These are phyloP conservation scores for Hymenochirus boettgeri DNA, from an alignment of 2,113 vertebrate genomes.

Conservation along the genomic window DNA sequence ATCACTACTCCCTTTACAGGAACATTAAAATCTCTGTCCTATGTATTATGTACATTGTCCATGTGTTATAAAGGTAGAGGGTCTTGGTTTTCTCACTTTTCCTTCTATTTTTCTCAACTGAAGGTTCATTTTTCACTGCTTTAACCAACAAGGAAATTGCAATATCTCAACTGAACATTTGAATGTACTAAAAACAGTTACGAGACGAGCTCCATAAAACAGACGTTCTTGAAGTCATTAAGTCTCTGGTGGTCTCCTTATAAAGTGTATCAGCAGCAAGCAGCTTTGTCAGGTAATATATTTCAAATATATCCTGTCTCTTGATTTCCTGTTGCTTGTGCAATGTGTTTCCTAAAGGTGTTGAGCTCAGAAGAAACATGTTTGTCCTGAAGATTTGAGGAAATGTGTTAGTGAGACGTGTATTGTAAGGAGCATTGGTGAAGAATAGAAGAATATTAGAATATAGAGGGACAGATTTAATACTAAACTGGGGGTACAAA, in stretches of 20 bases:
- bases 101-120: neutral
- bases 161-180: conserved; percentile 13
- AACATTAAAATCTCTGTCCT: too few species aligned
- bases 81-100: too few species aligned
- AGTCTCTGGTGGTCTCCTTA: conserved; percentile 4
- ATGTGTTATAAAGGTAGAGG: too few species aligned
- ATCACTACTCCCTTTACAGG: too few species aligned
- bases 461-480: too few species aligned
- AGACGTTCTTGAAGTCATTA: neutral
- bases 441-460: too few species aligned
- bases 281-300: conserved; percentile 40
- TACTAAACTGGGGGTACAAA: too few species aligned
- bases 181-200: conserved; percentile 1
- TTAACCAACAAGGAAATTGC: conserved; percentile 23
- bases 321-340: conserved; percentile 46
- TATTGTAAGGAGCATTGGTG: too few species aligned
- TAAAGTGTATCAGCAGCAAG: conserved; percentile 42
- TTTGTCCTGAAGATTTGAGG: neutral
- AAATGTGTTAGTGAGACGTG: neutral
- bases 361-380: conserved; percentile 39
- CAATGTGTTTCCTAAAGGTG: conserved; percentile 55
- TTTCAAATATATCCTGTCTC: conserved; percentile 41
- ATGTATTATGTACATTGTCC: too few species aligned
- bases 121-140: conserved; percentile 28
- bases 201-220: neutral